These are phyloP conservation scores for Trichogramma dendrolimi DNA, from an alignment of 2,888 invertebrate genomes.

Conservation along the genomic window DNA sequence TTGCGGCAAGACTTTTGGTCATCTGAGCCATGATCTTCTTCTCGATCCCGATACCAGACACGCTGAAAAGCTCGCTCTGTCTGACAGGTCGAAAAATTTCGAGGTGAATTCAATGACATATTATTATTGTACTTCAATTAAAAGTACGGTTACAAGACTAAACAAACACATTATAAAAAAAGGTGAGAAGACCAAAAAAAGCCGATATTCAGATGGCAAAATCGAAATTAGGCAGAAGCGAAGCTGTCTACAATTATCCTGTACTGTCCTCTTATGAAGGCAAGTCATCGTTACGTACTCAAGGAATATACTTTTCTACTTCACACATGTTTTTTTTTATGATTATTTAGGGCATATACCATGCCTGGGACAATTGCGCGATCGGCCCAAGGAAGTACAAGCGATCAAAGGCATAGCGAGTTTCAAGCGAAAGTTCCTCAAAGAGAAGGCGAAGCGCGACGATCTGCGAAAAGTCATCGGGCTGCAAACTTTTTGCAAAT, in stretches of 20 bases:
- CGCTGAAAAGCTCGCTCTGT: constrained; percentile 66
- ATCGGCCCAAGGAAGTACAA: constrained; percentile 58
- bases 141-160: not conserved
- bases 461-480: constrained; percentile 60
- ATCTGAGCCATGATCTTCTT: constrained; percentile 64
- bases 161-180: not conserved
- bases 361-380: constrained; percentile 48
- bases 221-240: constrained; percentile 62
- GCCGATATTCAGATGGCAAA: constrained; percentile 65
- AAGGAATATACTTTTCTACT: not conserved
- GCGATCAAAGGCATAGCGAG: constrained; percentile 71
- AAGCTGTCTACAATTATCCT: constrained; percentile 69
- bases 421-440: constrained; percentile 63
- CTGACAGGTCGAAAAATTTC: constrained; percentile 63
- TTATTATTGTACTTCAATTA: not conserved
- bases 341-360: constrained; percentile 62
- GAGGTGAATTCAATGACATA: constrained; percentile 52
- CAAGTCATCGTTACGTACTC: constrained; percentile 36
- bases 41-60: constrained; percentile 71
- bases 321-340: not conserved
- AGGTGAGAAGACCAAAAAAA: constrained; percentile 63
- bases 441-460: constrained; percentile 59
- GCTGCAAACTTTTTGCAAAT: constrained; percentile 61
- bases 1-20: constrained; percentile 72
- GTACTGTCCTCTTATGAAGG: constrained; percentile 74